These are phyloP conservation scores for Crenuchus spilurus DNA, from an alignment of 2,797 vertebrate genomes.

Conservation along the genomic window DNA sequence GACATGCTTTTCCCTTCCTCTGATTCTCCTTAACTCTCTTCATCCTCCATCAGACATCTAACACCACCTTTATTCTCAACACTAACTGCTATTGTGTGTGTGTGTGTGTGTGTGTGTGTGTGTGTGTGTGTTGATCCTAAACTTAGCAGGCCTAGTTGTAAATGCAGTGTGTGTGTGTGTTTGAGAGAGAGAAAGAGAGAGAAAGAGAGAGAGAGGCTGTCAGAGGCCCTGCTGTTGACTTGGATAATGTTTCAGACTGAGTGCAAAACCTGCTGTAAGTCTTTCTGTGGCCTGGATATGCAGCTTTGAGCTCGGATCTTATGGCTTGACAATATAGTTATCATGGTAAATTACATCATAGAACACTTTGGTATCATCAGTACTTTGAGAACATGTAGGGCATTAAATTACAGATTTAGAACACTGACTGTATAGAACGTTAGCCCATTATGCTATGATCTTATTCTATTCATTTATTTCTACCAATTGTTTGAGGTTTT, in stretches of 20 bases:
- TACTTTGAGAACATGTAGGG: not conserved
- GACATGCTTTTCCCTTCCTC: constrained; percentile 49
- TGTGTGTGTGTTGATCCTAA: constrained; percentile 57
- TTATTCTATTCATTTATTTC: too few species aligned
- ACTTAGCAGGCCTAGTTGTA: constrained; percentile 72
- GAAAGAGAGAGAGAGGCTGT: constrained; percentile 31
- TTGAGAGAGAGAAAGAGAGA: not conserved
- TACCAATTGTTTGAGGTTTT: too few species aligned
- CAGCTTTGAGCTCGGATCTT: not conserved
- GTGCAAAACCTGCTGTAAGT: not conserved
- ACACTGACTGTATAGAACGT: too few species aligned
- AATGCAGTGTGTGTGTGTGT: constrained; percentile 64
- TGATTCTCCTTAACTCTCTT: constrained; percentile 29
- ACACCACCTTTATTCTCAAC: not conserved
- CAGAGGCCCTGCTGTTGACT: constrained; percentile 68
- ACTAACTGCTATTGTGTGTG: constrained; percentile 5
- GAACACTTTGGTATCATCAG: not conserved
- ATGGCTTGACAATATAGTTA: not conserved
- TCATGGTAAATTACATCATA: not conserved
- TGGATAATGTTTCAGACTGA: constrained; percentile 71
- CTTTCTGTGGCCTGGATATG: not conserved
- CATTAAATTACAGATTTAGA: too few species aligned
- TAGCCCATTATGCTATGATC: too few species aligned
- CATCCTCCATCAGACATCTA: constrained; percentile 12
- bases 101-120: not conserved